Evolutionary conservation across 2,113 vertebrate species (phyloP), one percentile per base, ranked within the genome.

Genomic region (Dolichallabes microphthalmus): DNA sequence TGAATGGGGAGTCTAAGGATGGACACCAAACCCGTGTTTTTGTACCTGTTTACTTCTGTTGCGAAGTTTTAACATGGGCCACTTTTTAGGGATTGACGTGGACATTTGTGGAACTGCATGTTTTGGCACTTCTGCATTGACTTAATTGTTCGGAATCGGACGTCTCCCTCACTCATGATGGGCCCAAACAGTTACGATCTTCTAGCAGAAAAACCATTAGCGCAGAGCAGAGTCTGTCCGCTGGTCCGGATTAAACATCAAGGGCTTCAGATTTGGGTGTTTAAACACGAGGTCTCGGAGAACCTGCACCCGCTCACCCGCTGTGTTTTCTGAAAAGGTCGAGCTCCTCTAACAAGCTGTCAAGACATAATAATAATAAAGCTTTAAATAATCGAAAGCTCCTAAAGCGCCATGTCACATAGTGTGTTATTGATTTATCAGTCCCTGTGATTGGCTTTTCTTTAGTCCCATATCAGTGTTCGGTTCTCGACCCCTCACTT

Each of bases 261-360:
- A 15, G 2, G 39, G 50, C 20, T 25, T 74, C 4, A 25, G 9
- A 4, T n/a, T n/a, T 25, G 20, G 35, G 11, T 52, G 69, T 73
- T n/a, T 50, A 25, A 74, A 50, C 45, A 74, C 1, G 0, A 75
- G 13, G 45, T n/a, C 12, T 15, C n/a, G 71, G 39, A 25, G 39
- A 25, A 74, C 71, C 2, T 71, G 17, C 32, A 11, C 32, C 68
- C 20, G 32, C 12, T 39, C 68, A 35, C 8, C 76, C 8, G 17
- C 19, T 75, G 58, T 80, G 75, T 82, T 73, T 71, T 73, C 15
- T 55, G 64, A 22, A 71, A 73, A 86, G 83, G 91, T 86, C 83
- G 88, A 86, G 87, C 87, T 90, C 84, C 90, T 30, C 74, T 92
- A 93, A 89, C 85, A 89, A 92, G 30, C 75, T 91, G 88, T 89